Conservation (phyloP, 2,113 vertebrate species). For the Calyptommatus sinebrachiatus region DNA sequence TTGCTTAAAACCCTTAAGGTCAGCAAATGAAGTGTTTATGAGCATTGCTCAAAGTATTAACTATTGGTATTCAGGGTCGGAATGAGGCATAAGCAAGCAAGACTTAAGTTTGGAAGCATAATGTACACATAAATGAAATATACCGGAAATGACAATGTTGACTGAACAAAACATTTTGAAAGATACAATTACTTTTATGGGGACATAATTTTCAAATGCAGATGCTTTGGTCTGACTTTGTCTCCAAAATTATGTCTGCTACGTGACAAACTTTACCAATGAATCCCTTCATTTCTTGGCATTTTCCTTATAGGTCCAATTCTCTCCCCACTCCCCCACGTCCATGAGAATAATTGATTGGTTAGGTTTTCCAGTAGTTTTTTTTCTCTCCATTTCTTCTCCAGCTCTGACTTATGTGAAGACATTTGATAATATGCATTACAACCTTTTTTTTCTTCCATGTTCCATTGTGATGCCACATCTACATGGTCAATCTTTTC, state of each 20-base stretch:
- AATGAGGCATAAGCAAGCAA: too few relatives aligned
- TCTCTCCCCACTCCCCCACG: too few relatives aligned
- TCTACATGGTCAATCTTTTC: not conserved
- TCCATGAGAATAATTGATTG: not conserved
- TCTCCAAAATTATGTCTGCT: not conserved
- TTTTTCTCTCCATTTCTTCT: not conserved
- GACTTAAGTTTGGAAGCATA: too few relatives aligned
- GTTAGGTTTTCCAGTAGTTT: not conserved
- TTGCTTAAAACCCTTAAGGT: not conserved
- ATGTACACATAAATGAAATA: too few relatives aligned
- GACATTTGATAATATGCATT: not conserved
- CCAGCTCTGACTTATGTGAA: not conserved
- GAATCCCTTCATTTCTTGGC: fast-evolving
- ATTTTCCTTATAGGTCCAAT: fast-evolving
- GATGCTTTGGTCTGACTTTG: too few relatives aligned
- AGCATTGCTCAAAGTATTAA: fast-evolving
- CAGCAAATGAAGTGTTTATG: not conserved
- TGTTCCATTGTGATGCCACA: not conserved
- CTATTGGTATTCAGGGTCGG: too few relatives aligned
- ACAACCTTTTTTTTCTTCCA: not conserved
- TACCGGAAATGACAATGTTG: too few relatives aligned
- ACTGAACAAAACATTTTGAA: too few relatives aligned
- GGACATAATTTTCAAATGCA: too few relatives aligned
- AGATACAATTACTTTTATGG: too few relatives aligned
- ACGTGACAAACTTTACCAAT: fast-evolving